A percentile compares a stretch with the other conserved stretches of the same genome.
phyloP scores from a whole-genome alignment of 1,140 invertebrate genomes.

The Megathymus violae region DNA sequence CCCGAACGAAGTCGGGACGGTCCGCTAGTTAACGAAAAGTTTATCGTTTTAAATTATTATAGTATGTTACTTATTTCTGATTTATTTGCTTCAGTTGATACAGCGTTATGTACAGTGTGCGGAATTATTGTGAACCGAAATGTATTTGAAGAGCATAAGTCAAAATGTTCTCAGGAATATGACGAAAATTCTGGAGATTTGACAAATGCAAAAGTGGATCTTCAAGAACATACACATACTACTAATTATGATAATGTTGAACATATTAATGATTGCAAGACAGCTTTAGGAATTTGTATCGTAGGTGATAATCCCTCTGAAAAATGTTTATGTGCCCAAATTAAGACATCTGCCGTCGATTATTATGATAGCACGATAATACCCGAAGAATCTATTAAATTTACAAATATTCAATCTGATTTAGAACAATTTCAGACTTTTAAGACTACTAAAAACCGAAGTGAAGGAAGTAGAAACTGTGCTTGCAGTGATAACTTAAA shows the following conservation, averaged over 20 bases:
- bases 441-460: slow-evolving; percentile 19
- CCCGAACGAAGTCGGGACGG: too few species aligned
- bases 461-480: slow-evolving; percentile 48
- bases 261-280: slow-evolving; percentile 48
- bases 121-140: slow-evolving; percentile 21
- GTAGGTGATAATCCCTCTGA: slow-evolving; percentile 43
- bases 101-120: slow-evolving; percentile 35
- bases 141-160: slow-evolving; percentile 30
- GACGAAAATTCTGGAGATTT: slow-evolving; percentile 29
- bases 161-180: slow-evolving; percentile 25
- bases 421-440: slow-evolving; percentile 12
- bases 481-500: slow-evolving; percentile 39
- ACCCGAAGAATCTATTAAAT: slow-evolving; percentile 37
- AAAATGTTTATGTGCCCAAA: slow-evolving; percentile 61
- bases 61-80: not conserved
- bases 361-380: slow-evolving; percentile 41
- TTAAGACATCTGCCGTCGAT: slow-evolving; percentile 41
- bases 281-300: slow-evolving; percentile 55
- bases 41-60: too few species aligned
- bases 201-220: slow-evolving; percentile 3
- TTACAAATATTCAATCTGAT: slow-evolving; percentile 17
- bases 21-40: too few species aligned
- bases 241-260: slow-evolving; percentile 27
- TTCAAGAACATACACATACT: slow-evolving; percentile 22
- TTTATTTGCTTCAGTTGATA: slow-evolving; percentile 22